Evolutionary conservation across 2,888 invertebrate genomes (phyloP), one percentile per base, ranked within the genome.

Genomic region (Pharmacophagus antenor): DNA sequence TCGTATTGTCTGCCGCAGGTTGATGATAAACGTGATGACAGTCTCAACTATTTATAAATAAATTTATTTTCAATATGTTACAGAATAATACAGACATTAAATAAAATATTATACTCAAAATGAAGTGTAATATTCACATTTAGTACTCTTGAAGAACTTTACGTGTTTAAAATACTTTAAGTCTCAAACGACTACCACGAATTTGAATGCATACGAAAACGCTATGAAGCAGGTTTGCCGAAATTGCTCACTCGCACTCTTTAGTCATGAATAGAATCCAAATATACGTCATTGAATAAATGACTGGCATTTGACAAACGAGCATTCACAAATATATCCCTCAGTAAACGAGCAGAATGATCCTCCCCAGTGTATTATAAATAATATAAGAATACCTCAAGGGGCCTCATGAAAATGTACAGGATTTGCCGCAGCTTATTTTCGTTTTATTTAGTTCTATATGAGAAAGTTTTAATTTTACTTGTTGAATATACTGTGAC

Each of bases 241-340:
- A 47, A 47, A 52, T 51, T 52, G 51, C 37, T 58, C 50, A 25
- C 56, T 54, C 49, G 20, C 37, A 65, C 66, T 64, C 63, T 65
- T 71, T 63, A 69, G 66, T 64, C 67, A 69, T 73, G 73, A 73
- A 72, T 73, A 70, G 70, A 68, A 70, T 69, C 56, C 66, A 67
- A 67, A 71, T 77, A 79, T 76, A 82, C 79, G 82, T 82, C 87
- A 82, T 87, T 84, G 82, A 81, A 87, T 88, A 88, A 86, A 89
- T 88, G 87, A 86, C 85, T 85, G 84, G 81, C 86, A 85, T 89
- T 88, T 88, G 87, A 89, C 87, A 89, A 89, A 89, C 85, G 89
- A 88, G 86, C 84, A 84, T 86, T 84, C 85, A 77, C 82, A 80
- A 82, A 84, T 84, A 85, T 85, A 87, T 87, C 82, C 84, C 82